Evolutionary conservation across 2,888 invertebrate species (phyloP).

Genomic region (Arge pagana): DNA sequence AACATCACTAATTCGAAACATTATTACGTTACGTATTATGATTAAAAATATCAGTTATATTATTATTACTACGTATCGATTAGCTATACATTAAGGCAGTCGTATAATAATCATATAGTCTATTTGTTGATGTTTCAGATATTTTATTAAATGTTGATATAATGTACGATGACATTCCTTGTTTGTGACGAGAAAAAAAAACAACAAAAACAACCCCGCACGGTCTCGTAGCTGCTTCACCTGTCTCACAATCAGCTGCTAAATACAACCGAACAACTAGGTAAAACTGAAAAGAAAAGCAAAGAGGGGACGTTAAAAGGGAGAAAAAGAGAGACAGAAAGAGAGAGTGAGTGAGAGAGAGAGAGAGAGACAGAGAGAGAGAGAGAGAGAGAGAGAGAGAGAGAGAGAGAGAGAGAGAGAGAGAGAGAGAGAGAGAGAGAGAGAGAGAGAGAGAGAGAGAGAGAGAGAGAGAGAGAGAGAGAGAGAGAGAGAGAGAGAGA

Average conservation of each 20-base stretch:
- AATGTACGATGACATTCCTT: slow-evolving; percentile 56
- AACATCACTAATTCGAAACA: slow-evolving; percentile 30
- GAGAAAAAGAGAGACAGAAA: too few relatives aligned
- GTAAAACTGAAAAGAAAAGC: too few relatives aligned
- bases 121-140: slow-evolving; percentile 57
- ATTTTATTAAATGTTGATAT: slow-evolving; percentile 57
- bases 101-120: slow-evolving; percentile 53
- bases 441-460: too few relatives aligned
- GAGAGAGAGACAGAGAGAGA: too few relatives aligned
- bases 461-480: too few relatives aligned
- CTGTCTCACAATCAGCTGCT: slow-evolving; percentile 32
- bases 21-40: slow-evolving; percentile 13
- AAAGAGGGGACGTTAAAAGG: too few relatives aligned
- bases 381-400: too few relatives aligned
- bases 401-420: too few relatives aligned
- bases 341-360: too few relatives aligned
- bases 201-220: slow-evolving; percentile 30
- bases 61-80: slow-evolving; percentile 45
- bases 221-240: slow-evolving; percentile 44
- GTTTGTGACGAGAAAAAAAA: slow-evolving; percentile 42
- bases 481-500: too few relatives aligned
- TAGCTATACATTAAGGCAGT: slow-evolving; percentile 50
- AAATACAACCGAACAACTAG: too few relatives aligned
- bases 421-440: too few relatives aligned
- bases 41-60: slow-evolving; percentile 28